These are phyloP conservation scores for Schizothorax lantsangensis DNA, from an alignment of 2,797 vertebrate genomes.

Conservation along the genomic window DNA sequence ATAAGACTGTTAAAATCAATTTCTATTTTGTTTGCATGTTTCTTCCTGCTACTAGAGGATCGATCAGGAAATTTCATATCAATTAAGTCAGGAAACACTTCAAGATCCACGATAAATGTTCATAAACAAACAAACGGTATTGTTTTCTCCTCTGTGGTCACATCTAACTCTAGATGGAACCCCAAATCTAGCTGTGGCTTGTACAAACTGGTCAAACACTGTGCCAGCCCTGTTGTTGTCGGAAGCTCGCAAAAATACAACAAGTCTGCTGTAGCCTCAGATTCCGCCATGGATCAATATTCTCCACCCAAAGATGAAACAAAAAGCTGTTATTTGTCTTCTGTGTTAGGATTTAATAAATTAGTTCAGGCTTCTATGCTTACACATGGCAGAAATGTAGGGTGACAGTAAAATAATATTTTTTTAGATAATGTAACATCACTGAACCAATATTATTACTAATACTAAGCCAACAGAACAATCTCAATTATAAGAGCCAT, in stretches of 20 bases:
- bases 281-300: no score
- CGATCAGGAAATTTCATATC: no score
- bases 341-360: background rate
- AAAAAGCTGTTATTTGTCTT: background rate
- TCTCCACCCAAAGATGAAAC: no score
- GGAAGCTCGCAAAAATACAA: background rate
- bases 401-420: no score
- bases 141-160: conserved; percentile 3
- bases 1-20: no score
- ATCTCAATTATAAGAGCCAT: no score
- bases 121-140: background rate
- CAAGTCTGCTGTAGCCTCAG: background rate
- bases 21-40: no score
- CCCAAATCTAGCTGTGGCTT: background rate
- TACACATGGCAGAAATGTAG: background rate
- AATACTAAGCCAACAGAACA: no score
- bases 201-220: conserved; percentile 6
- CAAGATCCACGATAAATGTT: background rate
- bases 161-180: background rate
- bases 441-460: background rate
- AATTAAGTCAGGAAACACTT: no score
- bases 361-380: background rate
- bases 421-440: background rate
- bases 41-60: no score
- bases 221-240: background rate